Conservation (phyloP, 1,140 invertebrate genomes). For the Bombus pyrosoma region DNA sequence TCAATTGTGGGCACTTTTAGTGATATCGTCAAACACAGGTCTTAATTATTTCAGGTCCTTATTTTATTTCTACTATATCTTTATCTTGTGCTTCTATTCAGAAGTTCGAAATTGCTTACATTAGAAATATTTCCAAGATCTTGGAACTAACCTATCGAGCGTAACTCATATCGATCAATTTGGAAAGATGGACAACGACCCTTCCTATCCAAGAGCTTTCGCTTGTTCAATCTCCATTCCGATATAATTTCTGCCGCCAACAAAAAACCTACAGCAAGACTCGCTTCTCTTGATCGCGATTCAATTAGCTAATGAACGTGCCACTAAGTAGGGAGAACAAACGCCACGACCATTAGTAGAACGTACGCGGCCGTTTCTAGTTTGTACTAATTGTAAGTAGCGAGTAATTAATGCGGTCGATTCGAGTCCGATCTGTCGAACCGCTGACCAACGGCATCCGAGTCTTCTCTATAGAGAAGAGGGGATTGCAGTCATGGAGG, state of each 20-base stretch:
- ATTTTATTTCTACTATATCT: too few relatives aligned
- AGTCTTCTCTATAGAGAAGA: neutral
- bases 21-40: too few relatives aligned
- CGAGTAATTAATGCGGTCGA: slow-evolving; percentile 79
- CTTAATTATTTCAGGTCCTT: too few relatives aligned
- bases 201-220: neutral
- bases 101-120: too few relatives aligned
- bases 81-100: too few relatives aligned
- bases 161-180: too few relatives aligned
- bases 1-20: too few relatives aligned
- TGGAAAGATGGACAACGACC: neutral
- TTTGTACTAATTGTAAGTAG: slow-evolving; percentile 73
- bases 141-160: too few relatives aligned
- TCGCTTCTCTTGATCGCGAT: neutral
- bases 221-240: neutral
- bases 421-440: slow-evolving; percentile 67
- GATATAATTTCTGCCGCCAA: neutral
- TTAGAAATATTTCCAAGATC: too few relatives aligned
- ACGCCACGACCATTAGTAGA: slow-evolving; percentile 41
- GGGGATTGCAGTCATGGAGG: neutral
- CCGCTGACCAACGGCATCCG: slow-evolving; percentile 70
- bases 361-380: slow-evolving; percentile 44
- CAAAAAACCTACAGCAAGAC: neutral
- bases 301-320: slow-evolving; percentile 34
- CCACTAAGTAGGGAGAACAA: slow-evolving; percentile 38